Evolutionary conservation across 2,888 invertebrate species (phyloP), one percentile per base, ranked within the genome.

Genomic region (Drosophila silvestris): DNA sequence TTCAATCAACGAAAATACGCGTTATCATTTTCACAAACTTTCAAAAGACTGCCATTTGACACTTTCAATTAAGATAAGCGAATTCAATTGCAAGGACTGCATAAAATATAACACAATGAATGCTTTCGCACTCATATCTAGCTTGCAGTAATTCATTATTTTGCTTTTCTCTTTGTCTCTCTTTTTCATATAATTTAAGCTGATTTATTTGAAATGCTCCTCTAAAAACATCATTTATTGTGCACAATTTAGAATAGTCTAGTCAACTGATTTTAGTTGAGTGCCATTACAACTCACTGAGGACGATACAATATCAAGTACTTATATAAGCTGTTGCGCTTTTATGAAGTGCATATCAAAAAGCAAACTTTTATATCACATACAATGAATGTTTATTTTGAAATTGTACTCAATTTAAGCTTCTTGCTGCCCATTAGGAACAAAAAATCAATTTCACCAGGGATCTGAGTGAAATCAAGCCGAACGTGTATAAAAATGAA

Each of bases 371-470:
- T 62, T 35, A 64, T 26, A 58, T 62, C 32, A 39, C 51, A 69
- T 28, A 69, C 53, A 74, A 51, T 53, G 52, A 41, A 62, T 69
- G 51, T 54, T 16, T 30, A 28, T 63, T 60, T 60, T 56, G 32
- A 52, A 73, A 53, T 68, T 33, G 33, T 50, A 30, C 30, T 37
- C 33, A 33, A 52, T 56, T 35, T 37, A 30, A 35, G 39, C 28
- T 26, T 16, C 19, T 39, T 12, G 37, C n/a, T 44, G 51, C 32
- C 50, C 47, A 9, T 32, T 37, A 26, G 39, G 2, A 33, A 19
- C 7, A 19, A 28, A 41, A 73, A 69, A 65, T 62, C 54, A 26
- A 58, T 73, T 54, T 52, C 3, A 32, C 10, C 33, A 59, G 39
- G 33, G 28, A 22, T 41, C 30, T 16, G 28, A 33, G 22, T 14